These are phyloP conservation scores for Cosmia trapezina DNA, from an alignment of 2,888 invertebrate genomes.

Conservation along the genomic window DNA sequence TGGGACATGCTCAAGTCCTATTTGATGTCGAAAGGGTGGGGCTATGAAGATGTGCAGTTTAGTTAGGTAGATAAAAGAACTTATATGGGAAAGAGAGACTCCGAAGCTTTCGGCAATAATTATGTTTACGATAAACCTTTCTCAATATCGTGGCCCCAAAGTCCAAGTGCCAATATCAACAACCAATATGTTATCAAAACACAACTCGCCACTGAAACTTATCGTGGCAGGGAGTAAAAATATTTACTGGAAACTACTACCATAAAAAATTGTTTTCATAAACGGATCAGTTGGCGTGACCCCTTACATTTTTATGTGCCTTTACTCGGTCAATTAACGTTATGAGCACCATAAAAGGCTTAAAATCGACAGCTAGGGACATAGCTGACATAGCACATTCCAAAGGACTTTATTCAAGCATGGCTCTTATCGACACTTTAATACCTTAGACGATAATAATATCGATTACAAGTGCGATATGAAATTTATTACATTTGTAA, in stretches of 20 bases:
- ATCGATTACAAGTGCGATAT: conserved; percentile 58
- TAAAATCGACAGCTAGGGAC: conserved; percentile 15
- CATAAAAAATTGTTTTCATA: conserved; percentile 20
- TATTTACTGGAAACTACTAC: conserved; percentile 1
- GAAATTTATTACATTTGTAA: conserved; percentile 55
- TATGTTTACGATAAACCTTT: not conserved
- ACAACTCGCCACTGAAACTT: conserved; percentile 13
- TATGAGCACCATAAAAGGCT: conserved; percentile 22
- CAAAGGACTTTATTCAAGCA: conserved; percentile 38
- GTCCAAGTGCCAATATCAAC: conserved; percentile 10
- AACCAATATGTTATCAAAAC: conserved; percentile 12
- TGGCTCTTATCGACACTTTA: conserved; percentile 51
- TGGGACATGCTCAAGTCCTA: not conserved
- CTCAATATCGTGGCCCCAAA: conserved; percentile 9
- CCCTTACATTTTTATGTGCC: conserved; percentile 18
- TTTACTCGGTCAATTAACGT: conserved; percentile 37
- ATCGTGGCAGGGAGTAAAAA: conserved; percentile 28
- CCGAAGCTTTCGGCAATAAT: not conserved
- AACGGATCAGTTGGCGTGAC: conserved; percentile 29
- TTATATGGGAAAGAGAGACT: not conserved
- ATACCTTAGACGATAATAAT: conserved; percentile 57
- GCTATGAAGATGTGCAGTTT: not conserved
- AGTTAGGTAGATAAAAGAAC: no score
- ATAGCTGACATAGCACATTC: conserved; percentile 32
- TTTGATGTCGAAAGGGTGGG: not conserved